Base-by-base conservation (phyloP, 2,797 vertebrate genomes). In the Chelon labrosus region DNA sequence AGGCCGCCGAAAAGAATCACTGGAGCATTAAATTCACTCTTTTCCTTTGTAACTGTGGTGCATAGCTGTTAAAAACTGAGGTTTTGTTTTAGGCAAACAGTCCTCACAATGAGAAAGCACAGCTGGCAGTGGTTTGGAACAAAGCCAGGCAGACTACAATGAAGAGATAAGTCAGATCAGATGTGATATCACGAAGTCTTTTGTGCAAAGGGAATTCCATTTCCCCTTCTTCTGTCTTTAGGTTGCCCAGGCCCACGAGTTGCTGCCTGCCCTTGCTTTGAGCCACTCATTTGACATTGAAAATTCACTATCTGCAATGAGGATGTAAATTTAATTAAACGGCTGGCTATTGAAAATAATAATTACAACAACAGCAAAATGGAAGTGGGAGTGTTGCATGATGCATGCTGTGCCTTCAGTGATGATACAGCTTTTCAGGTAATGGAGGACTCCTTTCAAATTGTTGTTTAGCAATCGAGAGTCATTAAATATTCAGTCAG, bases 271-370 rank as follows among this genome's bases (percentile, higher is more conserved):
- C 85, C 80, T 90, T 89, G 81, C 76, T 79, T 85, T 77, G 67
- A 87, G 75, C 50, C 71, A 54, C 71, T 80, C 56, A 8, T 78
- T 77, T 90, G 89, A 89, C 92, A 93, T 89, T 87, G 89, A 90
- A 85, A 89, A 84, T 25, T 56, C 44, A 37, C 79, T 55, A 81
- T 80, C 89, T 70, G 65, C 71, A 61, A 35, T 71, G 77, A 73
- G n/a, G 52, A 70, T 69, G 63, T 59, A 71, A 65, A 85, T 88
- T 63, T 68, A 82, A 91, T 91, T 85, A 82, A 82, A 85, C 56
- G 51, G 61, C 49, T 77, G 63, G 50, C 55, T 17, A 14, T 56
- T 63, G 68, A 72, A 75, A 75, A 75, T 10, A 65, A 59, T 37
- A 81, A 80, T 50, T 35, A 71, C 50, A 87, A 60, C 38, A 78